phyloP scores from a whole-genome alignment of 2,888 invertebrate species.

The Cecidostiba fungosa region DNA sequence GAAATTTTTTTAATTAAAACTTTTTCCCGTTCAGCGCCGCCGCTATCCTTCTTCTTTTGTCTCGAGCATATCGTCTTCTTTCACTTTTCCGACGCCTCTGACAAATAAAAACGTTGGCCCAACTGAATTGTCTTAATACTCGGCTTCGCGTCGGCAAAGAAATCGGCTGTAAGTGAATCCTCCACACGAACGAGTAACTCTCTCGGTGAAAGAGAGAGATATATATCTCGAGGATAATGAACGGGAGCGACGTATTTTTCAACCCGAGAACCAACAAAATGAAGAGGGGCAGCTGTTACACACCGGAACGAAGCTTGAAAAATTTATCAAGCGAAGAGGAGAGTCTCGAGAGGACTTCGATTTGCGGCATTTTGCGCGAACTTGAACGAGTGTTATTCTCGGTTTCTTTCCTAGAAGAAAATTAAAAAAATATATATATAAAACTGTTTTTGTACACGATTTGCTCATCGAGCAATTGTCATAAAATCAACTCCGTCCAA shows the following conservation, averaged over 20 bases:
- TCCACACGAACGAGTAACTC: neutral
- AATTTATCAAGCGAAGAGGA: conserved; percentile 26
- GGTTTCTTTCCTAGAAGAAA: too few relatives aligned
- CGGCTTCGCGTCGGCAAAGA: neutral
- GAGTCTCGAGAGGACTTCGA: neutral
- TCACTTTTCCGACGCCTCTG: neutral
- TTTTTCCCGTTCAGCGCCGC: neutral
- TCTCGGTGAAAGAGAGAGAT: neutral
- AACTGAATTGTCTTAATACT: neutral
- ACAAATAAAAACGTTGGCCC: conserved; percentile 14
- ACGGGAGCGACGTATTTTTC: conserved; percentile 18
- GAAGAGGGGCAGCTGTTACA: conserved; percentile 45
- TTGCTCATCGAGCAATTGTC: neutral
- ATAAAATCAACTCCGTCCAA: neutral
- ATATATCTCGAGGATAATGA: conserved; percentile 7
- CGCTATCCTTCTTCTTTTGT: neutral
- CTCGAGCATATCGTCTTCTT: neutral
- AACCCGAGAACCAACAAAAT: neutral
- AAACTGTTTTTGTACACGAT: neutral
- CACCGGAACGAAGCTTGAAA: neutral
- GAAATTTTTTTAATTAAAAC: conserved; percentile 26
- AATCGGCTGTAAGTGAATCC: neutral
- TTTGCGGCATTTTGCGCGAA: neutral
- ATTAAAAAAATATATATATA: neutral
- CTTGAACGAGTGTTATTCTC: too few relatives aligned